phyloP scores from a whole-genome alignment of 1,140 invertebrate genomes.

The Pararge aegeria region DNA sequence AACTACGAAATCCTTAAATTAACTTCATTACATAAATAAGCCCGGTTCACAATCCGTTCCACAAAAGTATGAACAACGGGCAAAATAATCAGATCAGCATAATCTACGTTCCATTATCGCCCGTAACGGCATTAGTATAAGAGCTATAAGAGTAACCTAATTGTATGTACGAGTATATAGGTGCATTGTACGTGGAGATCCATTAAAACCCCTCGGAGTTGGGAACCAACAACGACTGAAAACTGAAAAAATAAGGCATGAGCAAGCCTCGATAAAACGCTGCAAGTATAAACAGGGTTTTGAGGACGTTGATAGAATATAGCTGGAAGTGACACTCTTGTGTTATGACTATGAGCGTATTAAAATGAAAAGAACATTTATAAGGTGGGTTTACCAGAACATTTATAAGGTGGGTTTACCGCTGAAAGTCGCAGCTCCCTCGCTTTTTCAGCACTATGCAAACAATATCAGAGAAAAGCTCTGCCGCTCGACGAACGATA shows the following conservation, averaged over 20 bases:
- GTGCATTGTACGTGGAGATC: not conserved
- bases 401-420: too few relatives aligned
- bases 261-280: conserved; percentile 16
- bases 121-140: not conserved
- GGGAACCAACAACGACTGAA: conserved; percentile 17
- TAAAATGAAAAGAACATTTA: too few relatives aligned
- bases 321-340: not conserved
- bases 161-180: not conserved
- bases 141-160: not conserved
- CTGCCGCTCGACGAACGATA: too few relatives aligned
- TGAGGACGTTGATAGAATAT: not conserved
- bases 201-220: conserved; percentile 16
- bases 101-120: not conserved
- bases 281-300: conserved; percentile 16
- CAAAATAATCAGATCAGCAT: not conserved
- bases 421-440: too few relatives aligned
- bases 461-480: too few relatives aligned
- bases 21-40: not conserved
- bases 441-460: too few relatives aligned
- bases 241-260: conserved; percentile 21
- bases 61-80: not conserved
- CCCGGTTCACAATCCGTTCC: not conserved
- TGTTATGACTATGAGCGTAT: not conserved
- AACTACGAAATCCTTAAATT: not conserved
- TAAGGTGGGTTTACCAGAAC: too few relatives aligned